phyloP scores from a whole-genome alignment of 2,113 vertebrate species.

The Leucoraja erinaceus region DNA sequence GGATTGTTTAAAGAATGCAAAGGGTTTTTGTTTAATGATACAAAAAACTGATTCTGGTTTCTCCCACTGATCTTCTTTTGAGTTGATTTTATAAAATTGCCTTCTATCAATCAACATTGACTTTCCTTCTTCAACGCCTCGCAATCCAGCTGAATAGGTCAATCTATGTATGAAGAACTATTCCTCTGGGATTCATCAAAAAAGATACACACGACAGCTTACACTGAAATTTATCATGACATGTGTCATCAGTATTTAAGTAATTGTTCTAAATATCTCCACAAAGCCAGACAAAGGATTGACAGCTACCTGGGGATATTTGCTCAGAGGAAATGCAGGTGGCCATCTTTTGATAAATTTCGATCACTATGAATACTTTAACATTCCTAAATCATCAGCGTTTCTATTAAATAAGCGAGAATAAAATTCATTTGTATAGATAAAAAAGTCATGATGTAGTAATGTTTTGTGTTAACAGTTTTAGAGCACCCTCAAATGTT shows the following conservation, averaged over 20 bases:
- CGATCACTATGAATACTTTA: background rate
- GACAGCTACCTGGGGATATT: slow-evolving; percentile 10
- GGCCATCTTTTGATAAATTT: slow-evolving; percentile 22
- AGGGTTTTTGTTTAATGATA: background rate
- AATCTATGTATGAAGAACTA: slow-evolving; percentile 2
- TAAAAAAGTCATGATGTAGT: background rate
- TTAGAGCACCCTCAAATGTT: background rate
- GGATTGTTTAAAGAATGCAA: background rate
- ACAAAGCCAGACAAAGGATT: background rate
- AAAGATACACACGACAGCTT: background rate
- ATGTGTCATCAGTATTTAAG: background rate
- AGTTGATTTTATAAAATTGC: background rate
- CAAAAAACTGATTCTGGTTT: background rate
- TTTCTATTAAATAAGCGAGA: background rate
- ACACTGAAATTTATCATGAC: slow-evolving; percentile 7
- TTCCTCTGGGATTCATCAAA: slow-evolving; percentile 11
- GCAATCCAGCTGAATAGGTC: background rate
- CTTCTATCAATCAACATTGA: slow-evolving; percentile 22
- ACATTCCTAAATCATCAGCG: background rate
- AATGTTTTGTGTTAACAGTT: background rate
- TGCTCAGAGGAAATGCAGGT: background rate
- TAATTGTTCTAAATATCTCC: slow-evolving; percentile 7
- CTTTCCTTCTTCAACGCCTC: background rate
- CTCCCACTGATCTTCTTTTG: background rate
- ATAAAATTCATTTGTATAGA: background rate